A percentile compares a stretch with the other conserved stretches of the same genome.
Conservation (phyloP, 2,888 invertebrate genomes). For the Periphyllus acericola region DNA sequence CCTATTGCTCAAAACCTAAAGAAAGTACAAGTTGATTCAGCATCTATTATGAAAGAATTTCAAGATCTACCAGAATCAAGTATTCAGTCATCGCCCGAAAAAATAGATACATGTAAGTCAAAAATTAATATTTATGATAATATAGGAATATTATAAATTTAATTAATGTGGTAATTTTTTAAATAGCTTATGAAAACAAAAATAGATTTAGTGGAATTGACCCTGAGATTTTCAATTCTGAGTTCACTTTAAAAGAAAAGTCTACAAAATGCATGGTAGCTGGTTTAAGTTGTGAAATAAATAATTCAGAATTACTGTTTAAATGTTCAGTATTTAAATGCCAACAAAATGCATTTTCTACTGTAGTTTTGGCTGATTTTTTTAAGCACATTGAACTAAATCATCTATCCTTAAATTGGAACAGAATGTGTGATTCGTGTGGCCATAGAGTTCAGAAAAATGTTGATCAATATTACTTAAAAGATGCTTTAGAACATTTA, state of each 20-base stretch:
- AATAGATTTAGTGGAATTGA: neutral
- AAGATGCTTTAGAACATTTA: conserved; percentile 45
- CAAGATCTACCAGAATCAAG: neutral
- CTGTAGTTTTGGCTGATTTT: conserved; percentile 26
- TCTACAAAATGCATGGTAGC: conserved; percentile 5
- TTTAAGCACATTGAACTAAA: conserved; percentile 17
- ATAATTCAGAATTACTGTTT: conserved; percentile 21
- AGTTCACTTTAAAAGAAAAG: conserved; percentile 5
- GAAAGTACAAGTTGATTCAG: neutral
- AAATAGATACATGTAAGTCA: too few species aligned
- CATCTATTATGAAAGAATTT: neutral
- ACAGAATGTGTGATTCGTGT: conserved; percentile 23
- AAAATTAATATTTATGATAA: too few species aligned
- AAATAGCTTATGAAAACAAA: neutral
- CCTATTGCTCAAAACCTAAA: neutral
- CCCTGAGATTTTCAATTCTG: neutral
- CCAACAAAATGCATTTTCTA: conserved; percentile 19
- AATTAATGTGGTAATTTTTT: neutral
- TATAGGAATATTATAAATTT: too few species aligned
- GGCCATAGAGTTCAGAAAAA: neutral
- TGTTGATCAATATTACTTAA: conserved; percentile 8
- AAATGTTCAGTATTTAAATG: conserved; percentile 30
- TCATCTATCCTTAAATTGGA: conserved; percentile 24
- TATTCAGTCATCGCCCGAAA: too few species aligned
- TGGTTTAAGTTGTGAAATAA: conserved; percentile 36